Evolutionary conservation across 1,140 invertebrate species (phyloP).

Genomic region (Diuraphis noxia): DNA sequence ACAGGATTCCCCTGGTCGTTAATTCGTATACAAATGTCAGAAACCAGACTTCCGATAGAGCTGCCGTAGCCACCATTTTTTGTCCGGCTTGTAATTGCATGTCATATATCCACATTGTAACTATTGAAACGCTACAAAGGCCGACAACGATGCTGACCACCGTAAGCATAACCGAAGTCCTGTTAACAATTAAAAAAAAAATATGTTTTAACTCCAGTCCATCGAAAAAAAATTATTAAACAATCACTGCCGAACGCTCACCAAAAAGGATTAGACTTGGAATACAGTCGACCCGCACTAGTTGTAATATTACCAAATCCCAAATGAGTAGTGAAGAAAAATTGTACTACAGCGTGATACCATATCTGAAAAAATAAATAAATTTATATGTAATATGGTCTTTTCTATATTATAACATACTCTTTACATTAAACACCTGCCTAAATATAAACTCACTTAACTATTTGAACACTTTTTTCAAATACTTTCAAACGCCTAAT

Average conservation of each 20-base stretch:
- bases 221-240: neutral
- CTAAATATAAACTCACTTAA: neutral
- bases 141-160: conserved; percentile 61
- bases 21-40: conserved; percentile 62
- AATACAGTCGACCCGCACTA: conserved; percentile 65
- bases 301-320: conserved; percentile 67
- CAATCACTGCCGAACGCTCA: conserved; percentile 58
- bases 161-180: conserved; percentile 61
- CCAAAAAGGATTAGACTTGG: conserved; percentile 66
- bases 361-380: conserved; percentile 62
- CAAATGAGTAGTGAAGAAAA: conserved; percentile 65
- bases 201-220: neutral
- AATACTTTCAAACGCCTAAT: too few species aligned
- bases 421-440: neutral
- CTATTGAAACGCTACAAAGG: conserved; percentile 60
- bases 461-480: neutral
- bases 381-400: neutral
- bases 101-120: conserved; percentile 60
- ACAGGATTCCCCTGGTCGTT: conserved; percentile 57
- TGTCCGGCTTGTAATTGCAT: conserved; percentile 54
- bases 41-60: conserved; percentile 61
- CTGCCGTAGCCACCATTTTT: conserved; percentile 3
- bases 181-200: conserved; percentile 35
- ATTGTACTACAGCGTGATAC: conserved; percentile 65
- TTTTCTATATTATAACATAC: neutral